Percentiles rank a stretch among this genome's conserved stretches.
phyloP scores from a whole-genome alignment of 2,888 invertebrate genomes.

The Ecdyonurus torrentis region DNA sequence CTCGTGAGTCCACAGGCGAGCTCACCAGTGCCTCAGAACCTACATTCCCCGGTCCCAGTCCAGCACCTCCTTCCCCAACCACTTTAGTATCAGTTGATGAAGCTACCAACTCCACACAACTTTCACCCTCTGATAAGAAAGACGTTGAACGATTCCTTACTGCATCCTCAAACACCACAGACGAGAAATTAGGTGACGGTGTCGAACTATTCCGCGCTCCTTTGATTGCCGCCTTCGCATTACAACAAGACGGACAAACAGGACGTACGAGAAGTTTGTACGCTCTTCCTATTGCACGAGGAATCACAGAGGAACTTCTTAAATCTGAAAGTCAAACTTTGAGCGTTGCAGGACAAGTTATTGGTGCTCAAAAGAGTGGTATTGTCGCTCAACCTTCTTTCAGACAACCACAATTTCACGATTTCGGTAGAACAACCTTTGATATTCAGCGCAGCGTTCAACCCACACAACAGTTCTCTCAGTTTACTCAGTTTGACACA shows the following conservation, averaged over 20 bases:
- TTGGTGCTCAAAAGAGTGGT: neutral
- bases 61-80: constrained; percentile 31
- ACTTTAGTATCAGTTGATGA: neutral
- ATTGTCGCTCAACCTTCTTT: constrained; percentile 24
- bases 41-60: constrained; percentile 20
- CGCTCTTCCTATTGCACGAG: constrained; percentile 28
- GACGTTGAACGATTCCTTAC: constrained; percentile 21
- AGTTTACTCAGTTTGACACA: constrained; percentile 11
- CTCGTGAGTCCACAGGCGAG: neutral
- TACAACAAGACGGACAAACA: constrained; percentile 57
- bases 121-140: neutral
- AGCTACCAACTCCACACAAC: constrained; percentile 20
- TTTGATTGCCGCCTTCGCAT: constrained; percentile 67
- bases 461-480: constrained; percentile 15
- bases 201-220: constrained; percentile 71
- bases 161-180: constrained; percentile 42
- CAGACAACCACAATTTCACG: constrained; percentile 15
- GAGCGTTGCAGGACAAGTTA: constrained; percentile 1
- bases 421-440: neutral
- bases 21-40: neutral
- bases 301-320: neutral
- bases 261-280: constrained; percentile 66
- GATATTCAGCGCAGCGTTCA: neutral
- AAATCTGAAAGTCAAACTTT: neutral
- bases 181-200: constrained; percentile 33